phyloP scores from a whole-genome alignment of 2,797 vertebrate genomes.

The Falco naumanni region DNA sequence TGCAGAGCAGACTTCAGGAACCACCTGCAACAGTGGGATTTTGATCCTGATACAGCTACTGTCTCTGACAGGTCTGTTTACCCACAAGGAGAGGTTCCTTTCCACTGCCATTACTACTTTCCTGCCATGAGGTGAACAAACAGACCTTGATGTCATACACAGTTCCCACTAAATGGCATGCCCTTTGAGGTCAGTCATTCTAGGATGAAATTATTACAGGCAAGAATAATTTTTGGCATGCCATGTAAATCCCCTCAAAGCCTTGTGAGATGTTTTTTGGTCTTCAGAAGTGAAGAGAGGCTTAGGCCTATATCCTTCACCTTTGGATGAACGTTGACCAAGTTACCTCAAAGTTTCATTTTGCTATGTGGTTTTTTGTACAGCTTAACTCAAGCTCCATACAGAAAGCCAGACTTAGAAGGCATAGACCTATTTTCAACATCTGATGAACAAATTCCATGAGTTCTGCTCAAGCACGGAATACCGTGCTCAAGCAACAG shows the following conservation, averaged over 20 bases:
- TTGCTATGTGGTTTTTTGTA: background rate
- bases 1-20: background rate
- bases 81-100: background rate
- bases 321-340: background rate
- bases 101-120: background rate
- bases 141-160: background rate
- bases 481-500: too few relatives aligned
- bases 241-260: background rate
- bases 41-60: background rate
- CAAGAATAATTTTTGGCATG: background rate
- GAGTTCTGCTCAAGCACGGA: background rate
- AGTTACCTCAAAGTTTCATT: background rate
- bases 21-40: background rate
- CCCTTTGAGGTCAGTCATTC: background rate
- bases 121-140: background rate
- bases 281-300: background rate
- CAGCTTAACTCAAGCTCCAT: background rate
- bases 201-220: background rate
- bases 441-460: background rate
- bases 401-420: background rate
- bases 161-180: background rate
- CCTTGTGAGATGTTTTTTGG: background rate
- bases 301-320: background rate
- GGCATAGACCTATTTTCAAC: background rate
- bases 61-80: fast-evolving